phyloP scores from a whole-genome alignment of 2,888 invertebrate species.

The Oscheius myriophilus region DNA sequence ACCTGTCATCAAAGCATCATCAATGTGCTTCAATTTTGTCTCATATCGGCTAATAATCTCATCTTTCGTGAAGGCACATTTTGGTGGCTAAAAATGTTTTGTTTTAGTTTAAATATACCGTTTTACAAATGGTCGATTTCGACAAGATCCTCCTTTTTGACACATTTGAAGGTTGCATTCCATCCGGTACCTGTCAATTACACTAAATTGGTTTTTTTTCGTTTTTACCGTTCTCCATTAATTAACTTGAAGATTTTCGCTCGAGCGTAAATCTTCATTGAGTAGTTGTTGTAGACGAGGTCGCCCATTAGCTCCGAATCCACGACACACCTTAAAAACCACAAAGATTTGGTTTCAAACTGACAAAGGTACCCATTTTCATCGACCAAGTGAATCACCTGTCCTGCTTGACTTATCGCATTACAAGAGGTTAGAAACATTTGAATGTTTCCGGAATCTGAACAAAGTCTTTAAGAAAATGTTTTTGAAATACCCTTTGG shows the following conservation, averaged over 20 bases:
- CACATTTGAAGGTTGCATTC: slow-evolving; percentile 53
- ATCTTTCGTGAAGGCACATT: slow-evolving; percentile 54
- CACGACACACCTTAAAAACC: slow-evolving; percentile 46
- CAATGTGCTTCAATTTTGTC: slow-evolving; percentile 22
- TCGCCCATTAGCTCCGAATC: slow-evolving; percentile 57
- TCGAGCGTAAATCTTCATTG: slow-evolving; percentile 46
- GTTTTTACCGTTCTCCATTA: slow-evolving; percentile 43
- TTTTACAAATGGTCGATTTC: slow-evolving; percentile 40
- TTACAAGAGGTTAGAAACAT: slow-evolving; percentile 52
- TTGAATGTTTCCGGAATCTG: slow-evolving; percentile 42
- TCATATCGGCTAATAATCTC: slow-evolving; percentile 48
- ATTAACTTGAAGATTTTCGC: slow-evolving; percentile 53
- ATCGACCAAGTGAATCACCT: slow-evolving; percentile 55
- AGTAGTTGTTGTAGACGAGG: slow-evolving; percentile 50
- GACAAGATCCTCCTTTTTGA: slow-evolving; percentile 35
- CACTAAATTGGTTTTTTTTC: too few species aligned
- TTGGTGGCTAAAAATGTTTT: slow-evolving; percentile 47
- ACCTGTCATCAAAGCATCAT: slow-evolving; percentile 28
- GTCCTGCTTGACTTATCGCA: slow-evolving; percentile 51
- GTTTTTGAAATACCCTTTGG: slow-evolving; percentile 10
- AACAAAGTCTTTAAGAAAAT: slow-evolving; percentile 3
- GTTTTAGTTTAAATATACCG: not conserved
- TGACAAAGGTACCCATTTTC: slow-evolving; percentile 61
- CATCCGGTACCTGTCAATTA: slow-evolving; percentile 40
- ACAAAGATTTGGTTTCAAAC: too few species aligned